Conservation (phyloP, 2,888 invertebrate species). For the Lamellibrachia satsuma region DNA sequence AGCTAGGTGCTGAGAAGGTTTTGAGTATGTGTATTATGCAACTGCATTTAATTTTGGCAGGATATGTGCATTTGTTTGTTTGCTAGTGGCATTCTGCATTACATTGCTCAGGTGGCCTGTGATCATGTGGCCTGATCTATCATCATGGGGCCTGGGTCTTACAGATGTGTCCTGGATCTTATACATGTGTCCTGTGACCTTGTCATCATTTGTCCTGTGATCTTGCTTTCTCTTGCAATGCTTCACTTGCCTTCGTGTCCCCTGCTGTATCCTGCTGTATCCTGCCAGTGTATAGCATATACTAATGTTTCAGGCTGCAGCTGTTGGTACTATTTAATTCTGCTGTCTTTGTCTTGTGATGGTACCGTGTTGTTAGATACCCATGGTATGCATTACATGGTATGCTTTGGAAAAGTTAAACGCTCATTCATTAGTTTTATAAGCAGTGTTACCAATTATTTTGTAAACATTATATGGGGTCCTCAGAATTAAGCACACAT, state of each 20-base stretch:
- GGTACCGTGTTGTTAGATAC: background rate
- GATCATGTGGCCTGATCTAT: background rate
- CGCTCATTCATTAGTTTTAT: background rate
- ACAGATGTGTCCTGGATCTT: too few species aligned
- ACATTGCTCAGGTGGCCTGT: background rate
- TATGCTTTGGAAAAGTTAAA: background rate
- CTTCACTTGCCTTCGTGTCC: background rate
- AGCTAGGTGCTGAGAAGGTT: too few species aligned
- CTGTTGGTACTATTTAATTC: background rate
- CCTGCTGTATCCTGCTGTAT: background rate
- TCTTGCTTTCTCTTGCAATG: background rate
- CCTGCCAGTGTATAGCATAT: background rate
- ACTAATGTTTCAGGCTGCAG: background rate
- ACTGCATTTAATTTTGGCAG: background rate
- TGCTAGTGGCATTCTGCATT: background rate
- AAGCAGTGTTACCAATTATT: background rate
- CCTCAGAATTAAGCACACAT: background rate
- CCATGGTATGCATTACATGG: background rate
- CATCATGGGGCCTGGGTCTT: too few species aligned
- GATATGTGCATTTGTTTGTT: background rate
- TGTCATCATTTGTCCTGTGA: background rate
- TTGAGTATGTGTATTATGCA: background rate
- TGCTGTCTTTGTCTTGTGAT: background rate
- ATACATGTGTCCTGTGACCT: too few species aligned
- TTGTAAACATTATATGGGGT: background rate